Base-by-base conservation (phyloP, 2,113 vertebrate genomes). In the Triplophysa siluroides region DNA sequence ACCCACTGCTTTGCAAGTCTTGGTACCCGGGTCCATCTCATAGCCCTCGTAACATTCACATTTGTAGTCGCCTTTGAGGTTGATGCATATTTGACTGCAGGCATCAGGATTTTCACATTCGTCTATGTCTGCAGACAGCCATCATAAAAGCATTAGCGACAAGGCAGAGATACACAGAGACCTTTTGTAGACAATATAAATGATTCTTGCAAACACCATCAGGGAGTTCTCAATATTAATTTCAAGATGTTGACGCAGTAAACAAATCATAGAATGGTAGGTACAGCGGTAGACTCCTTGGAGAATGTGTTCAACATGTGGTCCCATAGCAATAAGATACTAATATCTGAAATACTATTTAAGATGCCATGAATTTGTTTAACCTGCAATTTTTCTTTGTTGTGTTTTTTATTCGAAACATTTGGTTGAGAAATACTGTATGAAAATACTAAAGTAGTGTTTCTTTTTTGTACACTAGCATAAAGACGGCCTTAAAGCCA, bases 81-180 rank as follows among this genome's bases (percentile, higher is more conserved):
- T 99, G 92, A 98, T 93, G 90, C 98, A 99, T 92, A 97, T 96
- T 89, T 99, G 98, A 91, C 97, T 98, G 93, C 98, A 99, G 83
- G 94, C 93, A 6, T 98, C 95, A 8, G 95, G 95, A 87, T 98
- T 96, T 91, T 98, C 94, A 86, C 98, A 99, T 90, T 99, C 98
- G 5, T 99, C 95, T 82, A 99, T 96, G 92, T 99, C 98, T 99
- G 91, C 50, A 76, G 77, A 88, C 73, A 81, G 88, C 82, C 84
- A 89, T 89, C 89, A 85, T 86, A 90, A 91, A 89, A 63, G 77
- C 85, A 89, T 92, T 87, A 89, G 81, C 87, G 88, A 90, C 83
- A 78, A 33, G 43, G 71, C 82, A 86, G 83, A 89, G 79, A 86
- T 62, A 60, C 33, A 47, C 8, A n/a, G 1, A 33, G 19, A 77